Evolutionary conservation across 2,888 invertebrate species (phyloP).

Genomic region (Tetragnatha montana): DNA sequence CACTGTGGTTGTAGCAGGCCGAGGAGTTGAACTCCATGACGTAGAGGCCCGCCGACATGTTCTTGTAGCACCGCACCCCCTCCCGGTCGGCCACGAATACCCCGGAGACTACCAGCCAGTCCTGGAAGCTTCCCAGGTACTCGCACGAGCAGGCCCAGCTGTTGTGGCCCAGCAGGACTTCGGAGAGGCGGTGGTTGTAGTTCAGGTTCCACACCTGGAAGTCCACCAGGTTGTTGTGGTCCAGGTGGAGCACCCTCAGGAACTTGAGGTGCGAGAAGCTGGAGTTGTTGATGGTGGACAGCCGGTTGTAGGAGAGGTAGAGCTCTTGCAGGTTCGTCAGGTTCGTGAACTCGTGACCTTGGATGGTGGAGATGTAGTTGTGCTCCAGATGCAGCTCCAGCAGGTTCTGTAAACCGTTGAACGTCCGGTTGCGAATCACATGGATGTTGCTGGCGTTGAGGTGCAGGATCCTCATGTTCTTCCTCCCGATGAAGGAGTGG

Average conservation of each 20-base stretch:
- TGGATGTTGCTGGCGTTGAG: conserved; percentile 87
- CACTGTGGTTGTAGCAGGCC: conserved; percentile 72
- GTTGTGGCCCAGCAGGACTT: conserved; percentile 84
- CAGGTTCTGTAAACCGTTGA: conserved; percentile 86
- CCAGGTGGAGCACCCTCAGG: conserved; percentile 82
- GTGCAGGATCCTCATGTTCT: conserved; percentile 85
- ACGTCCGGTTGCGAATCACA: conserved; percentile 86
- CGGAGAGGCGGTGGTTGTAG: conserved; percentile 80
- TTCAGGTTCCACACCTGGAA: conserved; percentile 83
- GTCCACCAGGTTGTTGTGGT: conserved; percentile 84
- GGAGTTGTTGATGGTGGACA: conserved; percentile 83
- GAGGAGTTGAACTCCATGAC: conserved; percentile 73
- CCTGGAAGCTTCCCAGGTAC: conserved; percentile 85
- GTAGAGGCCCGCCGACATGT: conserved; percentile 70
- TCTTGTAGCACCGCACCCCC: conserved; percentile 71
- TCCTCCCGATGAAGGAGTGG: conserved; percentile 90
- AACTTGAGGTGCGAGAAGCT: conserved; percentile 83
- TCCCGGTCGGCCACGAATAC: conserved; percentile 78
- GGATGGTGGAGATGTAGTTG: conserved; percentile 83
- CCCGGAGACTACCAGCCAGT: conserved; percentile 84
- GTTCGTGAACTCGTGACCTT: conserved; percentile 88
- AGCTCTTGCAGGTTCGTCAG: conserved; percentile 84
- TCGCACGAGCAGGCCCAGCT: conserved; percentile 91
- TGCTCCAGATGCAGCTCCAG: conserved; percentile 85
- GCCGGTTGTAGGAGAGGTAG: conserved; percentile 85